Conservation (phyloP, 1,140 invertebrate genomes). For the Platyscapa corneri region DNA sequence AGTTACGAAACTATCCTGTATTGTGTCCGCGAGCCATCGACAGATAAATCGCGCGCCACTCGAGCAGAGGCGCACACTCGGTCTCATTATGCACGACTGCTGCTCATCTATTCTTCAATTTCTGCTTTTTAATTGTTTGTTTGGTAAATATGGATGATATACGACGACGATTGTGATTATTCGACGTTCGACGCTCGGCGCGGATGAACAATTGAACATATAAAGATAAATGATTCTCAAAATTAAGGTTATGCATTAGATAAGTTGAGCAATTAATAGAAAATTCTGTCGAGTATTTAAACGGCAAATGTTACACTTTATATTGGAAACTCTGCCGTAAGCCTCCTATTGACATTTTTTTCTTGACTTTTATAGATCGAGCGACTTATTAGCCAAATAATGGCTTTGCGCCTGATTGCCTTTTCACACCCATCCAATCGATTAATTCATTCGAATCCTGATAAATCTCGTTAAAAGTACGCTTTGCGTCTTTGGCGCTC, state of each 20-base stretch:
- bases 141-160: neutral
- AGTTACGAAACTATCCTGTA: slow-evolving; percentile 60
- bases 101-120: neutral
- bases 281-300: neutral
- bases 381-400: neutral
- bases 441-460: neutral
- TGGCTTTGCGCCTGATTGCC: neutral
- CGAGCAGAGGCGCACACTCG: neutral
- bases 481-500: no score
- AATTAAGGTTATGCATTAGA: neutral
- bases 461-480: no score
- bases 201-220: neutral
- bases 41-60: slow-evolving; percentile 41
- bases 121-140: neutral
- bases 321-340: no score
- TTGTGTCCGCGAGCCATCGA: slow-evolving; percentile 46
- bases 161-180: neutral
- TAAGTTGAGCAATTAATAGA: neutral
- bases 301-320: neutral
- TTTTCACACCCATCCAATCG: neutral
- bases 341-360: no score
- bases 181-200: no score
- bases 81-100: slow-evolving; percentile 6
- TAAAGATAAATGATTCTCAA: neutral
- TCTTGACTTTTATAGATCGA: neutral